phyloP scores from a whole-genome alignment of 2,797 vertebrate species.

The Chrysocyon brachyurus region DNA sequence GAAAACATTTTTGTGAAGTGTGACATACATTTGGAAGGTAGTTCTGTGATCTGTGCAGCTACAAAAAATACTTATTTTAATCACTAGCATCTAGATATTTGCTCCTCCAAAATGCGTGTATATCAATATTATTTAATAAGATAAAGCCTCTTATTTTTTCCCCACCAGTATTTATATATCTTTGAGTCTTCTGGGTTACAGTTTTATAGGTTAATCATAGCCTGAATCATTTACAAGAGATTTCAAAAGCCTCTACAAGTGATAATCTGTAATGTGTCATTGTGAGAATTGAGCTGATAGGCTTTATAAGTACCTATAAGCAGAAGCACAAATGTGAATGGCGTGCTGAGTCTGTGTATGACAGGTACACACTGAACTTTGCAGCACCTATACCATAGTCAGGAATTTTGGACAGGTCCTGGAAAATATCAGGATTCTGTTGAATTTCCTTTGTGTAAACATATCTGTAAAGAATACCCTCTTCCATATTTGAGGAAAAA shows the following conservation, averaged over 20 bases:
- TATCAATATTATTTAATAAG: neutral
- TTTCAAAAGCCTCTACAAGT: neutral
- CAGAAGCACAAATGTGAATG: neutral
- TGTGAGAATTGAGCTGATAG: neutral
- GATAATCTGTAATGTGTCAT: neutral
- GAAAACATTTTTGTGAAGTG: neutral
- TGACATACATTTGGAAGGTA: neutral
- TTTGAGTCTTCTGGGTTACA: conserved; percentile 1
- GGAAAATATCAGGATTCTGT: neutral
- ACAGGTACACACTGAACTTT: neutral
- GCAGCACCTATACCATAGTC: neutral
- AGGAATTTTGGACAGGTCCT: neutral
- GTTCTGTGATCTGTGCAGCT: neutral
- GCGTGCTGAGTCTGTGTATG: neutral
- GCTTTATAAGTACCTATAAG: neutral
- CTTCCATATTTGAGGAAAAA: neutral
- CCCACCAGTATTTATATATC: neutral
- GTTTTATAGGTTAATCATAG: neutral
- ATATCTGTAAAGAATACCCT: neutral
- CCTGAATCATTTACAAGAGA: neutral
- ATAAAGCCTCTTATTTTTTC: neutral
- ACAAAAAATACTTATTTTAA: conserved; percentile 18
- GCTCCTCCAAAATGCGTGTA: neutral
- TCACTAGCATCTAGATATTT: neutral
- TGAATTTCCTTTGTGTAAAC: neutral